These are phyloP conservation scores for Gobio gobio DNA, from an alignment of 2,113 vertebrate species.

Conservation along the genomic window DNA sequence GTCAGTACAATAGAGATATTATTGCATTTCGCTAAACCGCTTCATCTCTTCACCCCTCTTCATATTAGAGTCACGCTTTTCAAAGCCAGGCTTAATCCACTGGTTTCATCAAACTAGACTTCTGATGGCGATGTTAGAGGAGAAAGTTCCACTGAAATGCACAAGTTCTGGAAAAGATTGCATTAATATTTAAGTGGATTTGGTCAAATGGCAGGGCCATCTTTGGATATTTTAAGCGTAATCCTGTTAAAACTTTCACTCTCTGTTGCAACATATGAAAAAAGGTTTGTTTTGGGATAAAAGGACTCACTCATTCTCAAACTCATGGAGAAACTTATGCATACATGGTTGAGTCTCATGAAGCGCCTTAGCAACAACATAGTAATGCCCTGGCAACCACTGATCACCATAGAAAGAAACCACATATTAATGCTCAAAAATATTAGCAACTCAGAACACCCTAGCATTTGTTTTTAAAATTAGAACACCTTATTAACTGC, in stretches of 20 bases:
- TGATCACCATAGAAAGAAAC: not conserved
- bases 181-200: constrained; percentile 42
- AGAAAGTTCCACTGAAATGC: not conserved
- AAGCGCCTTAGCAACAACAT: not conserved
- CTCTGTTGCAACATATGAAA: not conserved
- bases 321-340: not conserved
- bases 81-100: constrained; percentile 17
- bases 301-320: not conserved
- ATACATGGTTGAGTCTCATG: not conserved
- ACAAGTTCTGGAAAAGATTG: not conserved
- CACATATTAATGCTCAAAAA: not conserved
- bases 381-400: not conserved
- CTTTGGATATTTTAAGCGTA: constrained; percentile 23
- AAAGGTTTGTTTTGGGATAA: not conserved
- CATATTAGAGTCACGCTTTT: not conserved
- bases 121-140: not conserved
- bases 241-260: constrained; percentile 42
- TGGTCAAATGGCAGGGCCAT: not conserved
- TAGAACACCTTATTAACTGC: not conserved
- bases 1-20: constrained; percentile 21
- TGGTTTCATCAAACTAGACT: not conserved
- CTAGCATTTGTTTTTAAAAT: too few species aligned
- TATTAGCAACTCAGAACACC: too few species aligned
- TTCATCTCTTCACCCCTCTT: constrained; percentile 7
- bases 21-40: constrained; percentile 1